A percentile compares a stretch with the other conserved stretches of the same genome.
These are phyloP conservation scores for Pangasianodon gigas DNA, from an alignment of 2,113 vertebrate species.

Conservation along the genomic window DNA sequence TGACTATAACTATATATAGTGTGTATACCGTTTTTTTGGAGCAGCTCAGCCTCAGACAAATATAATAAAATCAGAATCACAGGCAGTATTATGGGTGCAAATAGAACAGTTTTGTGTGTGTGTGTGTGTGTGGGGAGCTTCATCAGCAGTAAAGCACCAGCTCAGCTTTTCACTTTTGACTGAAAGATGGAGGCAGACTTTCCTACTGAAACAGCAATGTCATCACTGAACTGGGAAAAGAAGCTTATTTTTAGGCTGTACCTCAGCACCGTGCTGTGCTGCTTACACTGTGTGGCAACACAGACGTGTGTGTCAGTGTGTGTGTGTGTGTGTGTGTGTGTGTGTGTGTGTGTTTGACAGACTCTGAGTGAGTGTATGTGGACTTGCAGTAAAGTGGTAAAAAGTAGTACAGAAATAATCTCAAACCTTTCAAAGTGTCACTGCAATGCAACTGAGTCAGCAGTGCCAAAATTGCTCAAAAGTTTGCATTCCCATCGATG, in stretches of 20 bases:
- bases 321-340: neutral
- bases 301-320: neutral
- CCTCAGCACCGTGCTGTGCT: slow-evolving; percentile 16
- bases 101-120: too few species aligned
- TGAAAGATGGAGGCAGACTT: slow-evolving; percentile 17
- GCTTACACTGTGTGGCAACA: neutral
- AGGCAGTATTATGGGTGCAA: neutral
- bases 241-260: slow-evolving; percentile 23
- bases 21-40: too few species aligned
- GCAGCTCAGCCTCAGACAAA: too few species aligned
- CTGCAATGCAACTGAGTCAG: neutral
- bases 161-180: slow-evolving; percentile 9
- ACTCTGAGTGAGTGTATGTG: neutral
- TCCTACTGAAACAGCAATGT: slow-evolving; percentile 4
- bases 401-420: neutral
- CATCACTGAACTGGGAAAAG: slow-evolving; percentile 14
- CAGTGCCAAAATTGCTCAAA: neutral
- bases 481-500: neutral
- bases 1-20: too few species aligned
- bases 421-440: neutral
- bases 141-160: neutral
- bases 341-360: neutral
- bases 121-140: neutral
- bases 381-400: neutral
- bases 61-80: neutral